Evolutionary conservation across 2,113 vertebrate genomes (phyloP), one percentile per base, ranked within the genome.

Genomic region (Phalacrocorax brasilianus): DNA sequence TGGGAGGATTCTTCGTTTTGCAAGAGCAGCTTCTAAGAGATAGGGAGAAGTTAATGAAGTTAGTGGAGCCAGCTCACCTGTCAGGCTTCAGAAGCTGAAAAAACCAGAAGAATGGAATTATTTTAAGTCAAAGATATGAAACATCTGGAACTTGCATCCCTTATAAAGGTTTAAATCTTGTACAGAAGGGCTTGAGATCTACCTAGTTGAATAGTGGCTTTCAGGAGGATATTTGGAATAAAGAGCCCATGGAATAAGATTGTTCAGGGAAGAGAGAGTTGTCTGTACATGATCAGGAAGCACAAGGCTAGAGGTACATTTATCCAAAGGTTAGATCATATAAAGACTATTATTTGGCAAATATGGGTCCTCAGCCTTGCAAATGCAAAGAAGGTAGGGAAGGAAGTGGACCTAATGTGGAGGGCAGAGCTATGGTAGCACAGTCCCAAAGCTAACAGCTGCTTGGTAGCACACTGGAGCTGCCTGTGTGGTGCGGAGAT

Each of bases 391-490:
- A 18, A 78, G 47, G 11, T 9, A 40, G 52, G 50, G 78, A 66
- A 50, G 55, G 78, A 80, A 33, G 32, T 7, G n/a, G 47, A 11
- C 62, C 16, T 53, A 13, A 15, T 14, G 17, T 26, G 42, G 5
- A 26, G 52, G 44, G 14, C 40, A 32, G 1, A 40, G 74, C 38
- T 44, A 8, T 8, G 56, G 32, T 27, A 81, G 58, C 58, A 27
- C 1, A 2, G 76, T 67, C 70, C 52, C 1, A 3, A 63, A 22
- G 56, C 5, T 1, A 56, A 11, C 0, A 0, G 58, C 79, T 63
- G 32, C 71, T 47, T 23, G 63, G 59, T 23, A 27, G 21, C 68
- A 22, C 6, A 4, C 32, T 0, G 8, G 89, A 44, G 80, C 59
- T 84, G 58, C 68, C 88, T 26, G 65, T 1, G 0, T 8, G 16